Base-by-base conservation (phyloP, 2,113 vertebrate species). In the Antechinus stuartii region DNA sequence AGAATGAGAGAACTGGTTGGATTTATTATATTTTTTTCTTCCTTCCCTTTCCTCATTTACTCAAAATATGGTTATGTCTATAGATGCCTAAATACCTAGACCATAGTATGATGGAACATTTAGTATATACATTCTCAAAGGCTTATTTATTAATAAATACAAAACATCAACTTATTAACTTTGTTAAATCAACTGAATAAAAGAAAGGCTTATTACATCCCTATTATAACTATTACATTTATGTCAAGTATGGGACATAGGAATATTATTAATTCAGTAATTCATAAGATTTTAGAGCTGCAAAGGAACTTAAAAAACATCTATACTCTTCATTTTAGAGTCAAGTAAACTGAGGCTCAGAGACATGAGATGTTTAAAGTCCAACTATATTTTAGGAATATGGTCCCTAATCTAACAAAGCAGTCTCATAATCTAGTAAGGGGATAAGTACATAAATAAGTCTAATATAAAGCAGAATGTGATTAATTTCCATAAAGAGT, bases 321-420 rank as follows among this genome's bases (percentile, higher is more conserved):
- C 90, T 96, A 90, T n/a, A 96, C 50, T 12, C 68, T 91, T 93
- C 42, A 92, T 94, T 96, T 97, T 91, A 94, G n/a, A 93, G 94
- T 95, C 92, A 94, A 91, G 92, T 92, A 96, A 94, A 91, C 91
- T 54, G 92, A 96, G n/a, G 49, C 42, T 96, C 94, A 91, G 68
- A 90, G 57, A 96, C 46, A 94, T 26, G 7, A 42, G 61, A 93
- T 94, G 90, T 55, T n/a, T 95, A 96, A 95, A 46, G 76, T 93
- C 49, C 84, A 27, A 27, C 11, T 93, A 49, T 92, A 53, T 55
- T 46, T 50, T 49, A 50, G 47, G 26, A 24, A 27, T 50, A 50
- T 24, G 19, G 25, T 50, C 16, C 14, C 16, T n/a, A 14, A 5
- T 16, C 14, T 76, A 16, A n/a, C 0, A 7, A 16, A 76, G 16